A percentile compares a stretch with the other conserved stretches of the same genome.
phyloP scores from a whole-genome alignment of 2,888 invertebrate genomes.

The Andrena bicolor region DNA sequence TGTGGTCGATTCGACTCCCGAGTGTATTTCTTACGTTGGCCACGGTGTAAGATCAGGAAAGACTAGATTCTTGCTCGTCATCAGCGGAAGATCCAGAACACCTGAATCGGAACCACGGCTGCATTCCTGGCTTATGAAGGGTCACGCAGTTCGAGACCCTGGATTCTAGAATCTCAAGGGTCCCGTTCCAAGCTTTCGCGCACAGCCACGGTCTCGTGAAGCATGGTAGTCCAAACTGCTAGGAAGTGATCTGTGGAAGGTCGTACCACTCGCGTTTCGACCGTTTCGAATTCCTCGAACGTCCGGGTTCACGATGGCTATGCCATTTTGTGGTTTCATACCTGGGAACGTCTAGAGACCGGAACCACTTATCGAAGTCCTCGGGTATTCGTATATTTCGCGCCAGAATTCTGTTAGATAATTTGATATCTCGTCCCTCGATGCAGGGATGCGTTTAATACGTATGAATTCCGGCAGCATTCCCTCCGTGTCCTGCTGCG shows the following conservation, averaged over 20 bases:
- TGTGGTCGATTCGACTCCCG: no score
- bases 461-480: slow-evolving; percentile 26
- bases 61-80: slow-evolving; percentile 27
- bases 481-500: neutral
- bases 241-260: slow-evolving; percentile 72
- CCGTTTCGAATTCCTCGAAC: slow-evolving; percentile 73
- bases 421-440: slow-evolving; percentile 46
- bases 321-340: slow-evolving; percentile 74
- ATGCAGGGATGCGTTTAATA: slow-evolving; percentile 23
- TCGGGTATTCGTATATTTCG: slow-evolving; percentile 67
- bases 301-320: slow-evolving; percentile 68
- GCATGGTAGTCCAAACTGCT: slow-evolving; percentile 69
- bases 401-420: slow-evolving; percentile 52
- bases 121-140: slow-evolving; percentile 71
- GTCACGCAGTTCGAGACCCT: slow-evolving; percentile 50
- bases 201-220: slow-evolving; percentile 69
- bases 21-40: no score
- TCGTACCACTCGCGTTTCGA: slow-evolving; percentile 73
- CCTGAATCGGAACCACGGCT: slow-evolving; percentile 59
- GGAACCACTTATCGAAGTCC: slow-evolving; percentile 67
- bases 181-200: slow-evolving; percentile 72
- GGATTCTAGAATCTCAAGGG: slow-evolving; percentile 71
- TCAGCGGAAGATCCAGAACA: slow-evolving; percentile 47
- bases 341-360: slow-evolving; percentile 66
- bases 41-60: slow-evolving; percentile 8